Percentiles rank a stretch among this genome's conserved stretches.
Evolutionary conservation across 2,113 vertebrate genomes (phyloP).

Genomic region (Dipodomys spectabilis): DNA sequence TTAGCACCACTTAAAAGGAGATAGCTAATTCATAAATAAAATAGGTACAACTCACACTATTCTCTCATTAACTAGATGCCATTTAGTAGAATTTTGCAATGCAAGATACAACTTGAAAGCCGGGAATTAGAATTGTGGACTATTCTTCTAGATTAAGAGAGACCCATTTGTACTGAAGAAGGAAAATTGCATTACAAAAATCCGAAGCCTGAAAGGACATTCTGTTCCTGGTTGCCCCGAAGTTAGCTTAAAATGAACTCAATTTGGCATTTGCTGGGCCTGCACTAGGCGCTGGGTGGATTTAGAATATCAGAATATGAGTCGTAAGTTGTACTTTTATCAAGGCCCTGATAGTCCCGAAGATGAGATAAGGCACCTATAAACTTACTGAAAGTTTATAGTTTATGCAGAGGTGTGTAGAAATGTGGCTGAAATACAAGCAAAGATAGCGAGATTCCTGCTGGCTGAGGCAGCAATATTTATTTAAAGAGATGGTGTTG

Average conservation of each 20-base stretch:
- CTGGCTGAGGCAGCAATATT: not conserved
- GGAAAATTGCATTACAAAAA: conserved; percentile 17
- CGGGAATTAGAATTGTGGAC: not conserved
- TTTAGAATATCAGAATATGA: not conserved
- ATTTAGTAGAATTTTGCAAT: not conserved
- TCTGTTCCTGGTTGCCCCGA: not conserved
- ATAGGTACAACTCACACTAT: not conserved
- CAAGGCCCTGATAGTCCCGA: not conserved
- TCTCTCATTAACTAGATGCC: not conserved
- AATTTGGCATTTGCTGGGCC: not conserved
- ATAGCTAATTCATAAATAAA: not conserved
- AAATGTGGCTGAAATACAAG: not conserved
- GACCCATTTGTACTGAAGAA: not conserved
- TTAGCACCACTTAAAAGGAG: not conserved
- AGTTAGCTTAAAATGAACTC: conserved; percentile 14
- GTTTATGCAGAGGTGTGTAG: not conserved
- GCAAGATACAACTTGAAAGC: not conserved
- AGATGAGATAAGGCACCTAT: conserved; percentile 22
- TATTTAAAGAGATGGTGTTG: not conserved
- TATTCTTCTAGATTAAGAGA: not conserved
- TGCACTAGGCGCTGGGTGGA: not conserved
- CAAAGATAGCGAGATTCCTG: not conserved
- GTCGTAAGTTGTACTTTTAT: not conserved
- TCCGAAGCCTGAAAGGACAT: not conserved
- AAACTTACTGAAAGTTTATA: not conserved